Evolutionary conservation across 2,888 invertebrate genomes (phyloP), one percentile per base, ranked within the genome.

Genomic region (Osedax frankpressi): DNA sequence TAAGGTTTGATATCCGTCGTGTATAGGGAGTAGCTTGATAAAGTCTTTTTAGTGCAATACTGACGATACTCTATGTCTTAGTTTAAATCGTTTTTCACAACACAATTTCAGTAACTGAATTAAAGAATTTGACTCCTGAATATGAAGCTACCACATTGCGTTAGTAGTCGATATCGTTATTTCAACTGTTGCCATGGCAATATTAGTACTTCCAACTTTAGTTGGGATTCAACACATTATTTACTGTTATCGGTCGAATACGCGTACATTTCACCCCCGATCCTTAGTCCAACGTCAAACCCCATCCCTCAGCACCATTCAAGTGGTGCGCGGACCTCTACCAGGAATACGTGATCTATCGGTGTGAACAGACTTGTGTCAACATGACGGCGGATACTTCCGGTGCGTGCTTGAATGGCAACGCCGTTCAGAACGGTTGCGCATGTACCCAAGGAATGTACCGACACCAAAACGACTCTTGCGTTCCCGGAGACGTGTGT

Each of bases 401-500:
- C 27, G 29, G 19, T 29, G 11, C 6, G 19, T 69, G 69, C 30
- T 24, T 28, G 28, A 28, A 69, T 28, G 69, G 69, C 29, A 69
- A 69, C 69, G 27, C 28, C 25, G 69, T 69, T 14, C 30, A 29
- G 25, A 28, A 69, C 11, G 69, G 30, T 29, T 69, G 69, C 69
- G 69, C 69, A 0, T 69, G 69, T 69, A 2, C 28, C 25, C 19
- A 26, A 14, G 29, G 69, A 28, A 29, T 28, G 28, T 69, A 69
- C 29, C 69, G 69, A 25, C 69, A 69, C 29, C 25, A 28, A 25
- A 69, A 69, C 29, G 69, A 30, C 1, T 69, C 69, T 25, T 69
- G 69, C 28, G 69, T 69, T 28, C 69, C 69, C 25, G 69, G 69
- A 19, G 69, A 69, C n/a, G 29, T 28, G 28, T 69, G 69, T 29